Evolutionary conservation across 2,797 vertebrate species (phyloP), one percentile per base, ranked within the genome.

Genomic region (Poeciliopsis paucimaculata): DNA sequence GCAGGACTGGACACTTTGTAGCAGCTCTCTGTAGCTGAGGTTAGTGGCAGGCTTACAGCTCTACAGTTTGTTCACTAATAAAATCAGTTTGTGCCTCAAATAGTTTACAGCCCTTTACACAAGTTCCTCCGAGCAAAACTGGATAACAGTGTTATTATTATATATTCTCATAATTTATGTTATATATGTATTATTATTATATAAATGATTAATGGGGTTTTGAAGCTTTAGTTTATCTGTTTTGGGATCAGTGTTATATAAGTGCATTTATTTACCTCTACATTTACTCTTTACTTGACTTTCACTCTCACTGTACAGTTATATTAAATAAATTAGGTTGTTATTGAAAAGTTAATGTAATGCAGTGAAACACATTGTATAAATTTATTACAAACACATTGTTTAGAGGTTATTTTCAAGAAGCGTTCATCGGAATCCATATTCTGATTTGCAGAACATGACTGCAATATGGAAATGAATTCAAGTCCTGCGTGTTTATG

Each of bases 21-120:
- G 28, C 28, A 34, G 57, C 13, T 66, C 34, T 41, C 10, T 68
- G 64, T 26, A 41, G 64, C 64, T 20, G 72, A 86, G 87, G 83
- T 82, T 81, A 68, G 73, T 46, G 84, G 82, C 80, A 73, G 75
- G 34, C 79, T 84, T 82, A 57, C 81, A 11, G 82, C 79, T 73
- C 86, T 82, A 78, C 75, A 75, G 26, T 78, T 79, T 73, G 57
- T 51, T 70, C 85, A 47, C 74, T 84, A 83, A 86, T 41, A 41
- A 12, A 41, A 68, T 11, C 20, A 68, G 39, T 26, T 34, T 39
- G 39, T 18, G 16, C 62, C 31, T 64, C 8, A 36, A 18, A 39
- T 39, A 66, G 36, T 39, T 23, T 23, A 39, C 31, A 36, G 62
- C 34, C 16, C 55, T 34, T 34, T 34, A 41, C 39, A 41, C 39